Conservation (phyloP, 2,888 invertebrate species). For the Chrysina gloriosa region DNA sequence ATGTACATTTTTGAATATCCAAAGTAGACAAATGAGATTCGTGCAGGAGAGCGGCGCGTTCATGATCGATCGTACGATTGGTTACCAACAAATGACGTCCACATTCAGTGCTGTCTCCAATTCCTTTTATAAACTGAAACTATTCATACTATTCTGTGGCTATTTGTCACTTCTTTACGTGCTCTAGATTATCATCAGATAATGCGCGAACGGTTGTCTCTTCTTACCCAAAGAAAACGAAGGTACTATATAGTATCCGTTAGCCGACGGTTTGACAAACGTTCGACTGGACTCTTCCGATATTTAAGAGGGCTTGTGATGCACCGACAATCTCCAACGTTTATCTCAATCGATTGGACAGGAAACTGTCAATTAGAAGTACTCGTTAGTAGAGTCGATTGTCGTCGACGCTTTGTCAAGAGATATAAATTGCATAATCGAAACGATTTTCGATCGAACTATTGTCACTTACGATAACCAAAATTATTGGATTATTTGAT, state of each 20-base stretch:
- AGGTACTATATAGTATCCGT: conserved; percentile 8
- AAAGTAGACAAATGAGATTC: conserved; percentile 54
- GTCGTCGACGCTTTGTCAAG: conserved; percentile 32
- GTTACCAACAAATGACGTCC: conserved; percentile 55
- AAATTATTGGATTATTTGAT: conserved; percentile 13
- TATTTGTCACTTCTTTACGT: conserved; percentile 58
- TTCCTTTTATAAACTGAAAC: conserved; percentile 54
- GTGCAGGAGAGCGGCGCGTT: conserved; percentile 55
- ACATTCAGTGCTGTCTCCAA: conserved; percentile 56
- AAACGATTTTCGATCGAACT: conserved; percentile 26
- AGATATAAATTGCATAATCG: conserved; percentile 32
- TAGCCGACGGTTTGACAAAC: conserved; percentile 31
- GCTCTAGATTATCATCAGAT: conserved; percentile 53
- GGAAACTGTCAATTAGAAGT: conserved; percentile 34
- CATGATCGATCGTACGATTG: conserved; percentile 55
- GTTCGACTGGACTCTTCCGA: conserved; percentile 22
- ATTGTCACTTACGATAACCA: conserved; percentile 26
- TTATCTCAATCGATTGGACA: conserved; percentile 35
- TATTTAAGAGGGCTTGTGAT: conserved; percentile 28
- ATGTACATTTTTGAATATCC: conserved; percentile 34
- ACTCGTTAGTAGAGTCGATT: conserved; percentile 35
- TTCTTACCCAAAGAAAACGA: conserved; percentile 10
- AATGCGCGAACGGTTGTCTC: conserved; percentile 11
- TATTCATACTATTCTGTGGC: conserved; percentile 56
- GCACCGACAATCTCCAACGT: conserved; percentile 29